A percentile compares a stretch with the other conserved stretches of the same genome.
These are phyloP conservation scores for Taenioides sp. DNA, from an alignment of 2,797 vertebrate species.

Conservation along the genomic window DNA sequence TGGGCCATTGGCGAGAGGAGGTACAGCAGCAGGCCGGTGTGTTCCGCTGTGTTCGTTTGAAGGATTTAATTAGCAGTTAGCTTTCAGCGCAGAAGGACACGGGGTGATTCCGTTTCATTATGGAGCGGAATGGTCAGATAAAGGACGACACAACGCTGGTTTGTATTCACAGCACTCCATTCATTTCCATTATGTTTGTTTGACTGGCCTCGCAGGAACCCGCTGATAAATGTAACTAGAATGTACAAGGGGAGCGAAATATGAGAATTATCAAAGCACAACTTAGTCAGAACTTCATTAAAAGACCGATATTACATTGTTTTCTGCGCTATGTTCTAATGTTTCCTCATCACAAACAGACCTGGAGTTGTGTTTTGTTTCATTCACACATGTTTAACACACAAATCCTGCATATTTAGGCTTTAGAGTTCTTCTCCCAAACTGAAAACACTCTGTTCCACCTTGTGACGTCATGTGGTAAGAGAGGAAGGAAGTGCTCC, in stretches of 20 bases:
- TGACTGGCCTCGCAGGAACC: not conserved
- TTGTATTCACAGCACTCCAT: not conserved
- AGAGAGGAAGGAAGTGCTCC: no score
- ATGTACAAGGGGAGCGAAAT: not conserved
- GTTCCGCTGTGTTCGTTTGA: slow-evolving; percentile 45
- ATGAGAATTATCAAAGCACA: not conserved
- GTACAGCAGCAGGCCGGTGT: slow-evolving; percentile 29
- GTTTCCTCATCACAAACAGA: not conserved
- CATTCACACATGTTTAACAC: no score
- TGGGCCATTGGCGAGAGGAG: slow-evolving; percentile 14
- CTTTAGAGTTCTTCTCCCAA: no score
- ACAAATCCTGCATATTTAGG: no score
- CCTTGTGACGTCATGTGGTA: no score
- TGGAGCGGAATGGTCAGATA: slow-evolving; percentile 54
- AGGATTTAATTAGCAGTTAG: slow-evolving; percentile 61
- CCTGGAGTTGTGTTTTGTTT: no score
- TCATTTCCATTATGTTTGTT: slow-evolving; percentile 6
- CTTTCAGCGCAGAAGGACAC: slow-evolving; percentile 45
- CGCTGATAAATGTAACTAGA: not conserved
- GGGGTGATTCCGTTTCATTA: slow-evolving; percentile 64
- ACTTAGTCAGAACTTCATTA: not conserved
- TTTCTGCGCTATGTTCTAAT: not conserved
- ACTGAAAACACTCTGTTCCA: no score
- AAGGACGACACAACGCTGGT: slow-evolving; percentile 26
- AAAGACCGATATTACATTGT: not conserved